Percentiles rank a stretch among this genome's conserved stretches.
These are phyloP conservation scores for Periophthalmus modestus DNA, from an alignment of 2,113 vertebrate genomes.

Conservation along the genomic window DNA sequence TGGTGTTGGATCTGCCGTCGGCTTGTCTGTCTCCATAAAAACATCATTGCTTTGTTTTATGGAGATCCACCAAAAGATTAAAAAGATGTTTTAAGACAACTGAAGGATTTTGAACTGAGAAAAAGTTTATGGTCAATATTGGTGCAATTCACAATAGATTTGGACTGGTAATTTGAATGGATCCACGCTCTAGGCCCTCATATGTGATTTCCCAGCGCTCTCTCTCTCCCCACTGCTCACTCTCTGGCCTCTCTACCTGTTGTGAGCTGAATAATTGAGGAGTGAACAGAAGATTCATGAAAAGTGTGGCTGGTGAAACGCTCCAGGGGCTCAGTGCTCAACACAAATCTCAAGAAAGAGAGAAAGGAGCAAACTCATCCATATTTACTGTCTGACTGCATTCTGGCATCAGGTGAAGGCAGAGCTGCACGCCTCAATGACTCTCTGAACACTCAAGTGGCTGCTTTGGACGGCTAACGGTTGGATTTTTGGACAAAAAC, in stretches of 20 bases:
- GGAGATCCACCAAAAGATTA: no score
- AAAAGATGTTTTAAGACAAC: no score
- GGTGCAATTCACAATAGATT: no score
- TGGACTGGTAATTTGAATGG: no score
- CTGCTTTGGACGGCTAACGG: background rate
- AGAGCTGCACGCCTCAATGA: background rate
- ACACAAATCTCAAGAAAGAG: conserved; percentile 50
- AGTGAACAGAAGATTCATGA: conserved; percentile 53
- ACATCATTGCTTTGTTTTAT: no score
- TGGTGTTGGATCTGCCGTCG: no score
- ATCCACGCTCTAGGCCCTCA: background rate
- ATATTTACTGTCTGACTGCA: conserved; percentile 56
- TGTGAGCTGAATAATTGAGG: conserved; percentile 65
- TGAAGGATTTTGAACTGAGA: no score
- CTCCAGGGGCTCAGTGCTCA: conserved; percentile 30
- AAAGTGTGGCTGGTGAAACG: conserved; percentile 43
- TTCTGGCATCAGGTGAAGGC: conserved; percentile 1
- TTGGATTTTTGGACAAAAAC: background rate
- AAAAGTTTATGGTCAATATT: no score
- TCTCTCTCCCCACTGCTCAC: conserved; percentile 14
- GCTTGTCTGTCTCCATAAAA: no score
- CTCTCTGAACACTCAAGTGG: conserved; percentile 19
- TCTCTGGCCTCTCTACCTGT: conserved; percentile 21
- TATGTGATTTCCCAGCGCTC: conserved; percentile 19
- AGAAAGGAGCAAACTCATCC: conserved; percentile 60